These are phyloP conservation scores for Aphidius gifuensis DNA, from an alignment of 1,140 invertebrate species.

Conservation along the genomic window DNA sequence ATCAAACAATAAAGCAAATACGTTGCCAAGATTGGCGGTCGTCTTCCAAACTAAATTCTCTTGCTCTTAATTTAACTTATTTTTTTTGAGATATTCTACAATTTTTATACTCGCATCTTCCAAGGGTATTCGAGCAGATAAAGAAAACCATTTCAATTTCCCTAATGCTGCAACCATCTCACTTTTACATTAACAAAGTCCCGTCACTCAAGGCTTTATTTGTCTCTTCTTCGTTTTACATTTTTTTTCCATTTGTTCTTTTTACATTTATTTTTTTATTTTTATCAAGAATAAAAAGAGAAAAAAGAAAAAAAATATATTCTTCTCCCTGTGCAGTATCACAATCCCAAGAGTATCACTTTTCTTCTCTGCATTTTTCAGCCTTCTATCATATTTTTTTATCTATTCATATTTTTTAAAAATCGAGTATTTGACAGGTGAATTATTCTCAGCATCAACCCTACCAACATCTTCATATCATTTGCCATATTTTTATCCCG, in stretches of 20 bases:
- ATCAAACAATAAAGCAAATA: conserved; percentile 14
- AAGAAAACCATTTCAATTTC: conserved; percentile 54
- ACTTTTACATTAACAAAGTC: conserved; percentile 35
- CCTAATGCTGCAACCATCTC: conserved; percentile 46
- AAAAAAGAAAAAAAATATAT: too few species aligned
- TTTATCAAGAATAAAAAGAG: conserved; percentile 1
- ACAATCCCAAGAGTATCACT: conserved; percentile 7
- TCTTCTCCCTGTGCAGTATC: too few species aligned
- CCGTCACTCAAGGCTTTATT: conserved; percentile 13
- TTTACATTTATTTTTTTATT: background rate
- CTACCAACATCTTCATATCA: too few species aligned
- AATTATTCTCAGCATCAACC: too few species aligned
- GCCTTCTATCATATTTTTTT: conserved; percentile 9
- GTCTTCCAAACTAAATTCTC: background rate
- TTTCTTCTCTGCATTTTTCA: background rate
- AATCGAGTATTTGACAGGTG: background rate
- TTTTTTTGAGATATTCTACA: conserved; percentile 3
- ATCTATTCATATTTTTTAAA: background rate
- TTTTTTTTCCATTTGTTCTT: background rate
- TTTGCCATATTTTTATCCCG: too few species aligned
- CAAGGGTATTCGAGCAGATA: conserved; percentile 35
- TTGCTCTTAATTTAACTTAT: conserved; percentile 8
- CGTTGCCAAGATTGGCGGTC: conserved; percentile 16
- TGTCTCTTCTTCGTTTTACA: conserved; percentile 12
- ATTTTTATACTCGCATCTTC: conserved; percentile 16